phyloP scores from a whole-genome alignment of 2,113 vertebrate species.

The Scortum barcoo region DNA sequence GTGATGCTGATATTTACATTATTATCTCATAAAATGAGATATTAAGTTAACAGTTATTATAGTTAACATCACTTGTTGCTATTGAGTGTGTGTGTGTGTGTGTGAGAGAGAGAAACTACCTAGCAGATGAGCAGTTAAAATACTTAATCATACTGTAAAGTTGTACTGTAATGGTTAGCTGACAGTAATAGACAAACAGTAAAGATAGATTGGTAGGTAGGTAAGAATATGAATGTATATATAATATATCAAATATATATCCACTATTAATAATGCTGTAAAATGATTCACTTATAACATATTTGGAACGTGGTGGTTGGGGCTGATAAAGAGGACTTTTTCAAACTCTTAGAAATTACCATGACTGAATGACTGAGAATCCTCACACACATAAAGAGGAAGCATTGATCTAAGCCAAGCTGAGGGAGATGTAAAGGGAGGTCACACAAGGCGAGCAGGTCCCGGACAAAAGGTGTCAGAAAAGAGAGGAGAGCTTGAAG shows the following conservation, averaged over 20 bases:
- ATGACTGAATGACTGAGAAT: too few relatives aligned
- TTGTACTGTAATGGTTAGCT: neutral
- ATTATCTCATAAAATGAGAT: too few relatives aligned
- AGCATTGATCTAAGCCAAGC: neutral
- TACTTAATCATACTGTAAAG: too few relatives aligned
- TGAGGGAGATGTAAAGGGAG: constrained; percentile 32
- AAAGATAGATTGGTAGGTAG: too few relatives aligned
- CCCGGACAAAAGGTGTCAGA: constrained; percentile 4
- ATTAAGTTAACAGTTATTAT: neutral
- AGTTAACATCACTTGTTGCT: neutral
- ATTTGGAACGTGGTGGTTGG: neutral
- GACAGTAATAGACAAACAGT: neutral
- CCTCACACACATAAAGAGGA: neutral
- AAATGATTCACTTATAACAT: neutral
- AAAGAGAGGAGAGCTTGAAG: constrained; percentile 1
- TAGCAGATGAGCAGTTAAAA: neutral
- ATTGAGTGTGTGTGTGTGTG: neutral
- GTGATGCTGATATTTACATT: neutral
- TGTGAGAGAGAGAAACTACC: too few relatives aligned
- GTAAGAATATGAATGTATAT: too few relatives aligned
- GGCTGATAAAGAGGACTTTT: neutral
- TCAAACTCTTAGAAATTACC: too few relatives aligned
- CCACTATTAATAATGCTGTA: too few relatives aligned
- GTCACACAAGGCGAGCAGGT: constrained; percentile 30
- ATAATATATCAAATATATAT: too few relatives aligned